A percentile compares a stretch with the other conserved stretches of the same genome.
Evolutionary conservation across 2,113 vertebrate species (phyloP).

Genomic region (Gracilinanus agilis): DNA sequence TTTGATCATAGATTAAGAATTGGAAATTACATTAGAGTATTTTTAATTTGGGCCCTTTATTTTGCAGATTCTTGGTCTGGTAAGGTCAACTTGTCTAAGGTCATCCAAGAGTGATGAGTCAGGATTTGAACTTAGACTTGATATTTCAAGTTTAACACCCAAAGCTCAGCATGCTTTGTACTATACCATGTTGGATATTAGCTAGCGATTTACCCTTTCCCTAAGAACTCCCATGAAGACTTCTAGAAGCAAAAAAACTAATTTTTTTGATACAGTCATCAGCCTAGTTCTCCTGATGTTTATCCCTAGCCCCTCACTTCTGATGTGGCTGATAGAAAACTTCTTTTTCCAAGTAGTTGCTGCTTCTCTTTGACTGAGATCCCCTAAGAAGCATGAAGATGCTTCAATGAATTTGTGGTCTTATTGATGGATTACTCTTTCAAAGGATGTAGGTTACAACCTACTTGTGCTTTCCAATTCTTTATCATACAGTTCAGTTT

Average conservation of each 20-base stretch:
- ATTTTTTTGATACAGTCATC: not conserved
- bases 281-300: not conserved
- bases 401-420: not conserved
- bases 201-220: not conserved
- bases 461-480: not conserved
- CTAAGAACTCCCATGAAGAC: not conserved
- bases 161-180: not conserved
- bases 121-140: not conserved
- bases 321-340: not conserved
- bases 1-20: not conserved
- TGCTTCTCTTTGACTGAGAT: not conserved
- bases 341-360: not conserved
- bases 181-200: not conserved
- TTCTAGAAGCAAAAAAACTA: not conserved
- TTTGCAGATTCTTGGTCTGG: not conserved
- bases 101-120: not conserved
- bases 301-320: not conserved
- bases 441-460: not conserved
- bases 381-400: not conserved
- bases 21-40: not conserved
- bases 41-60: not conserved
- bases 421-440: not conserved
- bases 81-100: not conserved
- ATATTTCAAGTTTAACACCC: not conserved
- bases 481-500: not conserved